A percentile compares a stretch with the other conserved stretches of the same genome.
phyloP scores from a whole-genome alignment of 2,797 vertebrate species.

The Leucoraja ocellata region DNA sequence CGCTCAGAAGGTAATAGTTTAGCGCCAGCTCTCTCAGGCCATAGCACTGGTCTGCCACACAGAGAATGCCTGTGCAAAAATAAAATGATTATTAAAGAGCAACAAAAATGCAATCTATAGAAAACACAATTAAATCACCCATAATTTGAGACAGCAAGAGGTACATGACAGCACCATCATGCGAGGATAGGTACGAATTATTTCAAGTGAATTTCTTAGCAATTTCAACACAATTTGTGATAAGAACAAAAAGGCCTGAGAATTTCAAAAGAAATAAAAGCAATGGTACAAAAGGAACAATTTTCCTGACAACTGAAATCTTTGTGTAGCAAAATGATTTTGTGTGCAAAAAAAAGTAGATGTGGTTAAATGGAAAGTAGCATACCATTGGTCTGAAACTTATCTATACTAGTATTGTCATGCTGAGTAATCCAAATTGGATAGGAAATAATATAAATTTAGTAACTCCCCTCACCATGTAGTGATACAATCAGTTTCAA shows the following conservation, averaged over 20 bases:
- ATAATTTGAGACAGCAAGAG: neutral
- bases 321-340: neutral
- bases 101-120: neutral
- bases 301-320: too few species aligned
- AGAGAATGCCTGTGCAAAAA: constrained; percentile 76
- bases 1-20: constrained; percentile 91
- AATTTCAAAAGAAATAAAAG: neutral
- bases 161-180: neutral
- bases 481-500: neutral
- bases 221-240: neutral
- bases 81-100: neutral
- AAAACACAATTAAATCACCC: neutral
- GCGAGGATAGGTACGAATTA: neutral
- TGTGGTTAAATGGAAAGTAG: neutral
- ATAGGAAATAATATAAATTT: neutral
- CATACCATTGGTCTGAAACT: neutral
- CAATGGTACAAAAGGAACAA: neutral
- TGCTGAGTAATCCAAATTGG: neutral
- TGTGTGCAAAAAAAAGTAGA: neutral
- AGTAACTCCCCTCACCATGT: neutral
- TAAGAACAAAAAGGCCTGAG: neutral
- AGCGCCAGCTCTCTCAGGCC: constrained; percentile 89
- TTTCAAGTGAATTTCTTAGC: neutral
- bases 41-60: constrained; percentile 95
- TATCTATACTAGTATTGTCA: neutral